Base-by-base conservation (phyloP, 2,888 invertebrate genomes). In the Margaritifera margaritifera region DNA sequence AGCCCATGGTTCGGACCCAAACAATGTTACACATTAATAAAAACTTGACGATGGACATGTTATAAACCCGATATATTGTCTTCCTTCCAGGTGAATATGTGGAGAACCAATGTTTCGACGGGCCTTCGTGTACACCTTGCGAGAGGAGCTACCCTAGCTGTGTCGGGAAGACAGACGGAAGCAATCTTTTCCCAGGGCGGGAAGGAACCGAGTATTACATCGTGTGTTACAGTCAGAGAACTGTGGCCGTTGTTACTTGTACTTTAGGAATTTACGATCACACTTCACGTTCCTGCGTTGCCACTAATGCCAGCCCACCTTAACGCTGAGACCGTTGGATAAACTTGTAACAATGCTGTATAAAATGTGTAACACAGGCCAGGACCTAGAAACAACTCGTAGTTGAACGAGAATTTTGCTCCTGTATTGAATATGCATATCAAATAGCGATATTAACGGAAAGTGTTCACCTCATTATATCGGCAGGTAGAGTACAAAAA, bases 181-280 rank as follows among this genome's bases (percentile, higher is more conserved):
- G 79, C 64, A 81, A 84, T 64, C 69, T 77, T 51, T 82, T 81
- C 68, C 80, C 81, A 1, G 78, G 76, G 11, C 71, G 78, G 15
- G 75, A 75, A 57, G 80, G 79, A 62, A 79, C 80, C 0, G 80
- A 81, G 51, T 79, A 73, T 53, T 84, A 80, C 64, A 80, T 81
- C 42, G 78, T 81, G 25, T 84, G 84, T 62, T 80, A 81, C 69
- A 74, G 73, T 53, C 74, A 80, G 57, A 71, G 84, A 72, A 84
- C 80, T n/a, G 80, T 81, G n/a, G 80, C 81, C 20, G 78, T 81
- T 51, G 81, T 81, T n/a, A 76, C 78, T 27, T 81, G 81, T 59
- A 79, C 79, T 8, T 70, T 76, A 22, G 81, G 79, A 24, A 70
- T 66, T 54, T 81, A 81, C 61, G 79, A 78, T 53, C 81, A 81